Evolutionary conservation across 2,113 vertebrate species (phyloP).

Genomic region (Oryzias melastigma): DNA sequence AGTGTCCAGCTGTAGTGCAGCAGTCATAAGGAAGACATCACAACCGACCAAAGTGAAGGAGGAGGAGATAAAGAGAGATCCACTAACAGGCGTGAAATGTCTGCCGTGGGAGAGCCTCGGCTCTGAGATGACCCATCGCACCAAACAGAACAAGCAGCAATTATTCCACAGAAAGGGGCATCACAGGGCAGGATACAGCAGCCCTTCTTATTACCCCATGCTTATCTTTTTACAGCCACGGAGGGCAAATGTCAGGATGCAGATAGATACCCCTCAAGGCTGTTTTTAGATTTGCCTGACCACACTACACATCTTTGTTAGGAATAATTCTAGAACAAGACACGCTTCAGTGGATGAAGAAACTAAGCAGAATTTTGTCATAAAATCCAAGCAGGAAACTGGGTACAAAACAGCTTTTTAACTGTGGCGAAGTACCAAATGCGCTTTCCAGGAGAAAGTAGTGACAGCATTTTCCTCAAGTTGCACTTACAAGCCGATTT

Average conservation of each 20-base stretch:
- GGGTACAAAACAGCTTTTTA: background rate
- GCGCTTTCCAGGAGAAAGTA: too few relatives aligned
- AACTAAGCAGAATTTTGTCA: too few relatives aligned
- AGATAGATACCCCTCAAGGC: constrained; percentile 20
- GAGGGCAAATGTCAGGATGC: constrained; percentile 56
- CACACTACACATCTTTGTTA: constrained; percentile 55
- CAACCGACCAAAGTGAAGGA: constrained; percentile 43
- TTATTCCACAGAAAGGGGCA: constrained; percentile 54
- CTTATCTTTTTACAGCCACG: constrained; percentile 35
- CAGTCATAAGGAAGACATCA: constrained; percentile 35
- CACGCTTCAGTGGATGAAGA: constrained; percentile 4
- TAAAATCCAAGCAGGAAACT: background rate
- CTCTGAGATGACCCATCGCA: constrained; percentile 68
- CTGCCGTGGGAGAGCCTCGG: constrained; percentile 51
- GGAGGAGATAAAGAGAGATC: constrained; percentile 42
- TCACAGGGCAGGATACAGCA: constrained; percentile 31
- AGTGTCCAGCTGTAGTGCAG: constrained; percentile 34
- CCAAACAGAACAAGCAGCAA: constrained; percentile 67
- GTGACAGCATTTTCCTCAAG: too few relatives aligned
- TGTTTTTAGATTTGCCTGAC: constrained; percentile 37
- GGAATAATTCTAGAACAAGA: constrained; percentile 17
- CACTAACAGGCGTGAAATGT: constrained; percentile 65
- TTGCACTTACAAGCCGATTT: too few relatives aligned
- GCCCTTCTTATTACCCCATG: constrained; percentile 25
- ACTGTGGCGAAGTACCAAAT: background rate